Conservation (phyloP, 2,797 vertebrate species). For the Crocodylus rhombifer region DNA sequence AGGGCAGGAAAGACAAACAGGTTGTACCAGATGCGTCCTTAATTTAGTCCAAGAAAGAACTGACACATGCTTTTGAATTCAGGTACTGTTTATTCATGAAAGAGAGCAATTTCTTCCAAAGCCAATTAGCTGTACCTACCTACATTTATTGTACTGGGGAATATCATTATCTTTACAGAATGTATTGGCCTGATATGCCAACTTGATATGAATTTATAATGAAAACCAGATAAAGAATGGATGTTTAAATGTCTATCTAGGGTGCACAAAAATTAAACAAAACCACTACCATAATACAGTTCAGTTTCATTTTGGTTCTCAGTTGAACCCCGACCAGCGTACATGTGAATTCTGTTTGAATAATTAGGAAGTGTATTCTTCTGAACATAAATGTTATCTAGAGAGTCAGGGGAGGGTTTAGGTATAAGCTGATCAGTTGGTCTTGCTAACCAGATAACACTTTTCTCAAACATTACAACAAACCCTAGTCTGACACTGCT, state of each 20-base stretch:
- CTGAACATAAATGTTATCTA: accelerated
- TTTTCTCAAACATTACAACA: not conserved
- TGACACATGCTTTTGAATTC: not conserved
- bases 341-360: not conserved
- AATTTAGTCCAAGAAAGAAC: not conserved
- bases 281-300: too few species aligned
- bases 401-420: not conserved
- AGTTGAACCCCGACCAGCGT: not conserved
- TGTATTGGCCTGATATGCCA: accelerated
- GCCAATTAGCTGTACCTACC: not conserved
- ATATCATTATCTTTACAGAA: not conserved
- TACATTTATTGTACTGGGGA: not conserved
- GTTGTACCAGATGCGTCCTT: not conserved
- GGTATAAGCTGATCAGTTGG: not conserved
- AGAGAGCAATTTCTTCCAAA: not conserved
- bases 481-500: too few species aligned
- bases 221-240: not conserved
- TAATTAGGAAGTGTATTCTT: too few species aligned
- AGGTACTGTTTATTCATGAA: not conserved
- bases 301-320: too few species aligned
- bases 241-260: not conserved
- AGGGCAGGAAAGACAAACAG: not conserved
- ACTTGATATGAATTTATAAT: not conserved
- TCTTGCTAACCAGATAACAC: accelerated
- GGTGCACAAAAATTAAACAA: too few species aligned